These are phyloP conservation scores for Caenorhabditis imperialis DNA, from an alignment of 2,888 invertebrate species.

Conservation along the genomic window DNA sequence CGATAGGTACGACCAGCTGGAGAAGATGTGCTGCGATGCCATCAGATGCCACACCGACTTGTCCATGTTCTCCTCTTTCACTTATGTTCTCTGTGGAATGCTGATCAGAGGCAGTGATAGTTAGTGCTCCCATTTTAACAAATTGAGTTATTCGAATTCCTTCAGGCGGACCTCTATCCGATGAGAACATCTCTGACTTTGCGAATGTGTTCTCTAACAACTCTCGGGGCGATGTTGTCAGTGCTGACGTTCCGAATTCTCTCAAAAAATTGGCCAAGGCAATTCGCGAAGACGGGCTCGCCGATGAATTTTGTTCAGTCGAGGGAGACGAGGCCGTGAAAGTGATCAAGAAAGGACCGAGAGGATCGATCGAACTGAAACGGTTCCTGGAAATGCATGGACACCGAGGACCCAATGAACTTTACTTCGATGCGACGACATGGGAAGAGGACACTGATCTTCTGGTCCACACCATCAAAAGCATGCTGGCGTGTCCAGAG, in stretches of 20 bases:
- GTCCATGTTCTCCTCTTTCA: constrained; percentile 72
- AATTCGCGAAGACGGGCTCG: constrained; percentile 59
- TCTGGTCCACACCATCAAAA: constrained; percentile 83
- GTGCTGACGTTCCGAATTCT: constrained; percentile 85
- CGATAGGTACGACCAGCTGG: constrained; percentile 26
- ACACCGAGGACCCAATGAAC: constrained; percentile 82
- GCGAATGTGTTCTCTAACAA: constrained; percentile 83
- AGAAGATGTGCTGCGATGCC: constrained; percentile 52
- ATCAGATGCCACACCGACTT: constrained; percentile 59
- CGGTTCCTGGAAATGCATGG: constrained; percentile 85
- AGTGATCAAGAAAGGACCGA: constrained; percentile 37
- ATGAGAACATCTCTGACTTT: constrained; percentile 84
- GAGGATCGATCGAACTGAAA: constrained; percentile 79
- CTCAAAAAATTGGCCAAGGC: constrained; percentile 78
- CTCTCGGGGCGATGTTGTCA: constrained; percentile 83
- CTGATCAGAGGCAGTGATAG: constrained; percentile 68
- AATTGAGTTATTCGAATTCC: not conserved
- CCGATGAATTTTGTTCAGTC: constrained; percentile 53
- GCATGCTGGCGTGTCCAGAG: constrained; percentile 51
- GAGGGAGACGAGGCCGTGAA: constrained; percentile 69
- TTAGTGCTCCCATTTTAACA: constrained; percentile 17
- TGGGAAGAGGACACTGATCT: constrained; percentile 84
- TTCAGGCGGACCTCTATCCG: constrained; percentile 81
- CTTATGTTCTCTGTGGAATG: constrained; percentile 74
- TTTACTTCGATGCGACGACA: constrained; percentile 83